phyloP scores from a whole-genome alignment of 2,113 vertebrate genomes.

The Anser cygnoides region DNA sequence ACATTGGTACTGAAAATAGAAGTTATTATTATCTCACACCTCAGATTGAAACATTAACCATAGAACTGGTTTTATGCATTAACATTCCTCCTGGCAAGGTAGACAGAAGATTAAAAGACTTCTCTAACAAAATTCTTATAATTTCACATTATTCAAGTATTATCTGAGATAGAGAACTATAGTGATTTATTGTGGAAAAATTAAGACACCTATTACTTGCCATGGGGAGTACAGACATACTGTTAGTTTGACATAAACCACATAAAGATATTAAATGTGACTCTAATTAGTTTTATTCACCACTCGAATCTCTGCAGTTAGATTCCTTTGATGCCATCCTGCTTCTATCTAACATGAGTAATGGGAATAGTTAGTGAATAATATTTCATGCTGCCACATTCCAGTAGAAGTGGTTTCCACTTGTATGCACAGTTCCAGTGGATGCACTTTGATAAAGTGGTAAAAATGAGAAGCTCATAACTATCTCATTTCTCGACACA shows the following conservation, averaged over 20 bases:
- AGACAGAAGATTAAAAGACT: constrained; percentile 17
- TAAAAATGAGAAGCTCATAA: constrained; percentile 44
- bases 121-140: constrained; percentile 13
- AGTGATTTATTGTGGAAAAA: constrained; percentile 46
- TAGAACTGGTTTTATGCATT: constrained; percentile 13
- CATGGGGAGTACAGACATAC: constrained; percentile 6
- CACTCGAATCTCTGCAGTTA: constrained; percentile 15
- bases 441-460: constrained; percentile 56
- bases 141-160: constrained; percentile 11
- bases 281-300: constrained; percentile 63
- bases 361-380: constrained; percentile 56
- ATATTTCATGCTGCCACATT: constrained; percentile 68
- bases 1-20: neutral
- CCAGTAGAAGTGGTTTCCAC: constrained; percentile 45
- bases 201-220: constrained; percentile 38
- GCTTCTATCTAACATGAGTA: constrained; percentile 62
- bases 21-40: neutral
- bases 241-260: constrained; percentile 54
- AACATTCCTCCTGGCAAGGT: constrained; percentile 11
- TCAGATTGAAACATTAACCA: constrained; percentile 17
- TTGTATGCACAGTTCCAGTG: constrained; percentile 46
- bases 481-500: constrained; percentile 35
- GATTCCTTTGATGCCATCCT: constrained; percentile 54
- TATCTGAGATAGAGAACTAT: neutral
- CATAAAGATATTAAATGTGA: constrained; percentile 61